These are phyloP conservation scores for Psittacula echo DNA, from an alignment of 2,797 vertebrate species.

Conservation along the genomic window DNA sequence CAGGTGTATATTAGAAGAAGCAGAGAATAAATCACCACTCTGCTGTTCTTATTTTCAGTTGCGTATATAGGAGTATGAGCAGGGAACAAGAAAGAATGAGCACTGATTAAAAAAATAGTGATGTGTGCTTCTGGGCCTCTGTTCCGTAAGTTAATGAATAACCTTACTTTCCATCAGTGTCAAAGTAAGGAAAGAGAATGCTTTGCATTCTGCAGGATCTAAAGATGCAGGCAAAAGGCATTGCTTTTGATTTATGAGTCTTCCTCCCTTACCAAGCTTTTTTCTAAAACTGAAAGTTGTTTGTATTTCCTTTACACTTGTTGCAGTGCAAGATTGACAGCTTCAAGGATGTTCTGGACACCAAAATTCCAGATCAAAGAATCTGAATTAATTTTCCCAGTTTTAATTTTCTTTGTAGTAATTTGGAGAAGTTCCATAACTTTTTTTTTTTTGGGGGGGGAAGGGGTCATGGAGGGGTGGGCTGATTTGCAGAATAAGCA, in stretches of 20 bases:
- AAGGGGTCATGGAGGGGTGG: accelerated
- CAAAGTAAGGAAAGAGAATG: neutral
- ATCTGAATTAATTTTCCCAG: neutral
- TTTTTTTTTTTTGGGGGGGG: no score
- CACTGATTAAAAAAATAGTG: neutral
- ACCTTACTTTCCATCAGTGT: neutral
- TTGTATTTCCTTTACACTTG: neutral
- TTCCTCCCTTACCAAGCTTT: accelerated
- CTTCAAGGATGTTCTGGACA: neutral
- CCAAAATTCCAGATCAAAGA: neutral
- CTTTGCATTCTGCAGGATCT: neutral
- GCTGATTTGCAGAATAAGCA: neutral
- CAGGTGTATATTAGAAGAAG: neutral
- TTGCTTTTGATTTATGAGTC: neutral
- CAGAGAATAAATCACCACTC: neutral
- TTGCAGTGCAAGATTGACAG: neutral
- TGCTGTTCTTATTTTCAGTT: neutral
- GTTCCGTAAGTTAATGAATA: neutral
- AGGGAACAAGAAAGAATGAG: neutral
- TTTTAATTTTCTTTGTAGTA: neutral
- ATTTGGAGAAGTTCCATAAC: neutral
- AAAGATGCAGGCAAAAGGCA: neutral
- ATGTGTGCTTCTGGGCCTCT: accelerated
- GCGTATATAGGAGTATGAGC: neutral
- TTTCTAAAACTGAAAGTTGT: neutral